Conservation (phyloP, 1,140 invertebrate genomes). For the Chironomus striatipennis region DNA sequence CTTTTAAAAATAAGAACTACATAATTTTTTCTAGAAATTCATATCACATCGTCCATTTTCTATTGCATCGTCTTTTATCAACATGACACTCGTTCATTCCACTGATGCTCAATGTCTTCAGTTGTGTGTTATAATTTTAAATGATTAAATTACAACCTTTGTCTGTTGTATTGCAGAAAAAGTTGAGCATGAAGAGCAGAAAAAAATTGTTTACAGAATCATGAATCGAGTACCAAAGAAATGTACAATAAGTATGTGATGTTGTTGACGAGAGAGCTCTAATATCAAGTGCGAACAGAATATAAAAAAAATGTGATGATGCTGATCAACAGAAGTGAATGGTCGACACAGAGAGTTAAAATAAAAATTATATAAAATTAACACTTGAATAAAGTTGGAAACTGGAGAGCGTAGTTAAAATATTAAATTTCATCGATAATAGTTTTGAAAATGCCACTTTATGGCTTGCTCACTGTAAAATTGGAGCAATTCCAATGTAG, state of each 20-base stretch:
- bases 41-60: background rate
- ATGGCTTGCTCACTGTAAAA: background rate
- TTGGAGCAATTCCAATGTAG: background rate
- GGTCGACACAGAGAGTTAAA: background rate
- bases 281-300: background rate
- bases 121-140: background rate
- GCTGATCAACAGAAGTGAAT: too few relatives aligned
- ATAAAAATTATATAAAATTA: conserved; percentile 19
- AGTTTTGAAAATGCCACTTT: conserved; percentile 16
- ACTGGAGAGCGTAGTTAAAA: background rate
- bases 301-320: too few relatives aligned
- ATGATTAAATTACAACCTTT: conserved; percentile 14
- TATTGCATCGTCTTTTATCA: background rate
- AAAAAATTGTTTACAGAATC: background rate
- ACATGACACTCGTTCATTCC: background rate
- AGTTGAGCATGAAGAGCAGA: background rate
- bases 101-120: background rate
- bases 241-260: too few relatives aligned
- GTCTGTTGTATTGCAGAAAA: background rate
- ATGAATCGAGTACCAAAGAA: background rate
- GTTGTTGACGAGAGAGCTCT: background rate
- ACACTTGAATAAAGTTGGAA: conserved; percentile 8
- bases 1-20: too few relatives aligned
- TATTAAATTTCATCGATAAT: conserved; percentile 21
- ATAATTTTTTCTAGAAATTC: background rate